Base-by-base conservation (phyloP, 2,797 vertebrate species). In the Notolabrus celidotus region DNA sequence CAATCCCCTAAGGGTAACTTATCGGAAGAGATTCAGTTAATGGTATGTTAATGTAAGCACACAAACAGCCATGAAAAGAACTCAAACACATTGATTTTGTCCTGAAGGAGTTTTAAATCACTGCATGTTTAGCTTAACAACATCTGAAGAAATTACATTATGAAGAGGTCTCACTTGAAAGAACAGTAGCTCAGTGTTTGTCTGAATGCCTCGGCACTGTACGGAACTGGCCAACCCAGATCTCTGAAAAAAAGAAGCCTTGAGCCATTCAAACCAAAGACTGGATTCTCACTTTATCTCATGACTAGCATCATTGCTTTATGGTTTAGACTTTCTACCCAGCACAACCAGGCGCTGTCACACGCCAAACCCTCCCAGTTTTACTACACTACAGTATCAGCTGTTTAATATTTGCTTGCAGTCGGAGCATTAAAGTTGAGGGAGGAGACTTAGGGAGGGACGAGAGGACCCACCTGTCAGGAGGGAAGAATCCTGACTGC, bases 381-480 rank as follows among this genome's bases (percentile, higher is more conserved):
- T 68, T 68, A 71, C 56, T 7, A 50, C 19, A n/a, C 31, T 47
- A 4, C 36, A 27, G 31, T 54, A 64, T 71, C n/a, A 60, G 41
- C 58, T 23, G 57, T 29, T 51, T 42, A 60, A 25, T 39, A 41
- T 81, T 77, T 75, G 64, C 56, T 39, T 38, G 7, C 15, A 27
- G 63, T 53, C 7, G 42, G 39, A 27, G 59, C 46, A 59, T 64
- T 23, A 33, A 27, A 34, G 25, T n/a, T 25, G 31, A 82, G 63
- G 91, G 87, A 84, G 90, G 89, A 84, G 82, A 82, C 77, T 38
- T 34, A 49, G 60, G 74, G 76, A 68, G 71, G 82, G 53, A 22
- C 60, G 23, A 16, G 43, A 80, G 74, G 77, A 52, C 20, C 36
- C 58, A 86, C 82, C 88, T 91, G 91, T 83, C 55, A 80, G 36